Conservation (phyloP, 2,888 invertebrate species). For the Meiosimyza decipiens region DNA sequence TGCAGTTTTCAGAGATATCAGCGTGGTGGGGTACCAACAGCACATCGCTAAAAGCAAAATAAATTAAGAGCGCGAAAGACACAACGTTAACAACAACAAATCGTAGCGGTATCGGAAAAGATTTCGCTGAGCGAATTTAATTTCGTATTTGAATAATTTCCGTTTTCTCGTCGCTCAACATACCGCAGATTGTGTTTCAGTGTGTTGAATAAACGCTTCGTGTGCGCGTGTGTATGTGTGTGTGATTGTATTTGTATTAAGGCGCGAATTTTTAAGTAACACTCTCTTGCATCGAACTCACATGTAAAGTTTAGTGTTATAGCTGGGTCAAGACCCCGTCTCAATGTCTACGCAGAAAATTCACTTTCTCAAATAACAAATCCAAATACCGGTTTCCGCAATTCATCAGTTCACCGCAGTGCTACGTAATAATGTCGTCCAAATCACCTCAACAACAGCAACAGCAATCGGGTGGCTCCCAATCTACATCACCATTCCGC, state of each 20-base stretch:
- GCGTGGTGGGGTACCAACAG: no score
- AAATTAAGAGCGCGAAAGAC: conserved; percentile 11
- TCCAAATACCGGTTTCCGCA: no score
- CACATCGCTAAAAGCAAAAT: neutral
- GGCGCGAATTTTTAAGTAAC: neutral
- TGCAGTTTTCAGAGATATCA: no score
- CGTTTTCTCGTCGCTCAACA: neutral
- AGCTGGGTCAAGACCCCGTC: no score
- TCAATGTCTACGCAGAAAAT: no score
- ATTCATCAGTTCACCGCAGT: neutral
- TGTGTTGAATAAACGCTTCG: no score
- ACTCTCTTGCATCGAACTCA: neutral
- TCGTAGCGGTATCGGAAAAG: neutral
- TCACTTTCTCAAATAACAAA: no score
- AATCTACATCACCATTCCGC: conserved; percentile 40
- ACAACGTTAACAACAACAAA: neutral
- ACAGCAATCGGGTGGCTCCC: conserved; percentile 33
- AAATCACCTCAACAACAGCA: conserved; percentile 46
- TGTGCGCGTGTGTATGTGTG: neutral
- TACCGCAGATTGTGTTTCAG: neutral
- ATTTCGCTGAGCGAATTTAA: conserved; percentile 18
- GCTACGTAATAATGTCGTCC: conserved; percentile 47
- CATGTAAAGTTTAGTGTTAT: no score
- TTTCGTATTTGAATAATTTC: conserved; percentile 11
- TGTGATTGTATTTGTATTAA: neutral